Evolutionary conservation across 2,797 vertebrate genomes (phyloP).

Genomic region (Urosaurus nigricauda): DNA sequence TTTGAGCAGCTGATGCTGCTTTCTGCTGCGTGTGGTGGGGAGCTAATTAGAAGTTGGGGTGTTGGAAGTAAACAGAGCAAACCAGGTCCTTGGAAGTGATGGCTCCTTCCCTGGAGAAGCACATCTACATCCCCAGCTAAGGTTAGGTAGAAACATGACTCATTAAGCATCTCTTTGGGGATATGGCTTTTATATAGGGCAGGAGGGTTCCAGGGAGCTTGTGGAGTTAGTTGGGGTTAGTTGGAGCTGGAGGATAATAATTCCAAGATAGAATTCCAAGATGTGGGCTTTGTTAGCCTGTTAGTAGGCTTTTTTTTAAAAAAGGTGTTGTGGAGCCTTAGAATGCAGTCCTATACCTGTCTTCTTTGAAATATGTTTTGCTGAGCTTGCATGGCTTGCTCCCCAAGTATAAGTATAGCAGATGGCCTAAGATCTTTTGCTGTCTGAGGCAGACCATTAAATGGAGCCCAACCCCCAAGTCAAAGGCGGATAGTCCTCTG

Average conservation of each 20-base stretch:
- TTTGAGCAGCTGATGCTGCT: neutral
- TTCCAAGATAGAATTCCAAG: neutral
- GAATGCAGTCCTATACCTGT: too few species aligned
- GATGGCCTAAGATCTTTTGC: too few species aligned
- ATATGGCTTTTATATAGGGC: neutral
- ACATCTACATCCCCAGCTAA: neutral
- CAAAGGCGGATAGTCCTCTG: too few species aligned
- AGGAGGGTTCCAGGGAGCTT: neutral
- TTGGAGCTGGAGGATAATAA: neutral
- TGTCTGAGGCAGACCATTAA: too few species aligned
- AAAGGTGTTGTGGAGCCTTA: neutral
- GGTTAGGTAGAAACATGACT: neutral
- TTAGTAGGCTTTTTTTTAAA: neutral
- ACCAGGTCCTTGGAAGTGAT: neutral
- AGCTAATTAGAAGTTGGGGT: neutral
- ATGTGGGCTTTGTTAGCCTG: neutral
- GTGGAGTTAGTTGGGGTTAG: neutral
- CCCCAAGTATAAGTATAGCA: neutral
- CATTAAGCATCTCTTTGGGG: neutral
- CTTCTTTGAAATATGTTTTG: neutral
- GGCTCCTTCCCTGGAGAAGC: neutral
- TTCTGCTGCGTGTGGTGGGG: neutral
- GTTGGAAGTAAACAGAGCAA: neutral
- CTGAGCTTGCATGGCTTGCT: neutral
- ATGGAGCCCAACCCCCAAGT: too few species aligned